These are phyloP conservation scores for Hipposideros armiger DNA, from an alignment of 2,113 vertebrate species.

Conservation along the genomic window DNA sequence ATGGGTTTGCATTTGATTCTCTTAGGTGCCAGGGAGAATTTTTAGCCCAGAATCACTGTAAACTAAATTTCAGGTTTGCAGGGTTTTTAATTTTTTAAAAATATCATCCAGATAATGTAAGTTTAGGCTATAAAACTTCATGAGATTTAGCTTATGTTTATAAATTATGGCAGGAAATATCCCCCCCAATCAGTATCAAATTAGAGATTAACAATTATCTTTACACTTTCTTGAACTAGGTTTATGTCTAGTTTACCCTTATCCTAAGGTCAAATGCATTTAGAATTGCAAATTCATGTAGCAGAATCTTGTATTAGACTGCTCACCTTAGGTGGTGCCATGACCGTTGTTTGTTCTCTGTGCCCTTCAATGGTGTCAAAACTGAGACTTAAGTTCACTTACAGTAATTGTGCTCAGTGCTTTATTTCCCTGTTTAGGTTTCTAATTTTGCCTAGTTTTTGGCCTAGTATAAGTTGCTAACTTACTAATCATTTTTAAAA, in stretches of 20 bases:
- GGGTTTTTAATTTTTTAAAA: neutral
- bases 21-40: neutral
- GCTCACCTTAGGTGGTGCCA: neutral
- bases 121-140: neutral
- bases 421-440: neutral
- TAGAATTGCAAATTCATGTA: neutral
- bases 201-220: neutral
- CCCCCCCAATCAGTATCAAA: neutral
- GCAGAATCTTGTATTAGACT: neutral
- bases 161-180: neutral
- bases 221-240: neutral
- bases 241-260: neutral
- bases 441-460: neutral
- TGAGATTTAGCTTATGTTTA: constrained; percentile 43
- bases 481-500: neutral
- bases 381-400: neutral
- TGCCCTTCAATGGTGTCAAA: neutral
- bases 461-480: neutral
- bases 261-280: neutral
- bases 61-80: constrained; percentile 6
- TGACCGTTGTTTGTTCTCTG: neutral
- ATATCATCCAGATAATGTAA: neutral
- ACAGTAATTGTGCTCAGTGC: neutral
- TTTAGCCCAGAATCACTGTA: neutral
- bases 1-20: neutral